Base-by-base conservation (phyloP, 2,113 vertebrate genomes). In the Synodontis membranacea region DNA sequence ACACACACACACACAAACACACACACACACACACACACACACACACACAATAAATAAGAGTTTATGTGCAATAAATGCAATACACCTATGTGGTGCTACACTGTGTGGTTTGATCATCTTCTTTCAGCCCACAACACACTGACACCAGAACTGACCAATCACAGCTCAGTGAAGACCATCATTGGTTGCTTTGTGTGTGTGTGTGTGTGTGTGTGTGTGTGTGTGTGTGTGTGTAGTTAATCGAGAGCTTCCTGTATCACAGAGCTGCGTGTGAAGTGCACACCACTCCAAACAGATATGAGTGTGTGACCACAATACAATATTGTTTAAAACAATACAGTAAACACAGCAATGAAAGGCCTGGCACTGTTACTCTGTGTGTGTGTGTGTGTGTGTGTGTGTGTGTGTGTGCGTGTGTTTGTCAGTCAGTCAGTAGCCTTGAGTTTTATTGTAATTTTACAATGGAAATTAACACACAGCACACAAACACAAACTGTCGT, bases 41-140 rank as follows among this genome's bases (percentile, higher is more conserved):
- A 42, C 37, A 42, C 68, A 72, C 15, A 31, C n/a, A 50, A 64
- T 52, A 48, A n/a, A 83, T 68, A 19, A 50, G 80, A 52, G 75
- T 85, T 62, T 23, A 50, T 84, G 50, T 42, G 50, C 70, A 88
- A 89, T 81, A 91, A 89, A 86, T 91, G 93, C 93, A 95, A 94
- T 94, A 95, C 90, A 84, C 89, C 86, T 88, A 84, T 88, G 90
- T 83, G 90, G 93, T 93, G 93, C 93, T 95, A 93, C 91, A 90
- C 88, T 89, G 84, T 91, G 34, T 80, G 89, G 92, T 86, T 56
- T 66, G 21, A 74, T 46, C 17, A 62, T 11, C 3, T 64, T 64
- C 17, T 8, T 3, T 37, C 34, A 7, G 31, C 31, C 64, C 5
- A 5, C 62, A 66, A 25, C 54, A 58, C 21, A 50, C 80, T 52